phyloP scores from a whole-genome alignment of 1,140 invertebrate species.

The Tetragonula clypearis region DNA sequence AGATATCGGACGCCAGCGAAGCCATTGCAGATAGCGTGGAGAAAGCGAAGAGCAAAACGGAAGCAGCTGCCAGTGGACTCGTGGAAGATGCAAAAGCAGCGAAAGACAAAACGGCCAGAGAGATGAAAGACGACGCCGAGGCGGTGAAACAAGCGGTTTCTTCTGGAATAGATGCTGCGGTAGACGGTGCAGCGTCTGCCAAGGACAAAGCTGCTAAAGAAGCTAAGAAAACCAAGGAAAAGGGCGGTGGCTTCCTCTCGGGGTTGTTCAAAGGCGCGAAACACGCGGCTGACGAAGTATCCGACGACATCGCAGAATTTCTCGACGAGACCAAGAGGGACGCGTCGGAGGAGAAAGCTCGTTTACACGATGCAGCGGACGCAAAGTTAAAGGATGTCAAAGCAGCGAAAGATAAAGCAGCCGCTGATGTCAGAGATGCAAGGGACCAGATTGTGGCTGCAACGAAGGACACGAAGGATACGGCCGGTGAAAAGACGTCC shows the following conservation, averaged over 20 bases:
- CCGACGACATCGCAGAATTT: conserved; percentile 73
- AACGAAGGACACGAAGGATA: conserved; percentile 23
- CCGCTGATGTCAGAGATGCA: conserved; percentile 35
- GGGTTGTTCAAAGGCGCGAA: conserved; percentile 70
- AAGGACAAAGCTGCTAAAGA: conserved; percentile 61
- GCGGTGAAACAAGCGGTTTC: conserved; percentile 42
- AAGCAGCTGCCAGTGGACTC: conserved; percentile 22
- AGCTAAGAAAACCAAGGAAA: conserved; percentile 68
- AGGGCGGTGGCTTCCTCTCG: conserved; percentile 67
- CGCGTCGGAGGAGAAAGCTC: conserved; percentile 33
- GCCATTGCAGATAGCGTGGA: conserved; percentile 20
- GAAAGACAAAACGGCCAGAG: conserved; percentile 26
- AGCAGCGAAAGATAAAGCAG: conserved; percentile 6
- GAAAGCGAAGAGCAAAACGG: conserved; percentile 20
- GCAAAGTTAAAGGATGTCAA: background rate
- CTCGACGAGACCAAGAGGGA: conserved; percentile 64
- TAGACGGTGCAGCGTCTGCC: conserved; percentile 32
- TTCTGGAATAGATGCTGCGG: conserved; percentile 22
- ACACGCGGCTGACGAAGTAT: conserved; percentile 71
- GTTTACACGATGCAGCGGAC: conserved; percentile 1
- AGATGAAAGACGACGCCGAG: conserved; percentile 53
- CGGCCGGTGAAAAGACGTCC: background rate
- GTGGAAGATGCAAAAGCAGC: conserved; percentile 51
- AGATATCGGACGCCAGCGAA: conserved; percentile 46
- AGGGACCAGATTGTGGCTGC: conserved; percentile 48